These are phyloP conservation scores for Hippoglossus stenolepis DNA, from an alignment of 2,113 vertebrate species.

Conservation along the genomic window DNA sequence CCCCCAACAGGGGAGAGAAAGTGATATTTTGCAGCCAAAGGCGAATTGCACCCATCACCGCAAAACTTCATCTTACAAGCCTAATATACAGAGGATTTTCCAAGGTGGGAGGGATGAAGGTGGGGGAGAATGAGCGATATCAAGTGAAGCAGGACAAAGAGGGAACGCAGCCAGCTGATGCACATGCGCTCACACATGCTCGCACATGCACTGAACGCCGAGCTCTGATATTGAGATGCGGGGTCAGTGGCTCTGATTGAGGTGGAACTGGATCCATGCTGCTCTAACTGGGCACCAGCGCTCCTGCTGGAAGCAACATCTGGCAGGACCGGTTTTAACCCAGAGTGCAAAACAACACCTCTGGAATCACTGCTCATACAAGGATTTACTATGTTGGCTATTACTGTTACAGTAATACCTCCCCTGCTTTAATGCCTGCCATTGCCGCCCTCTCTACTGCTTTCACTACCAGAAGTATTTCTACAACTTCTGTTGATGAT, in stretches of 20 bases:
- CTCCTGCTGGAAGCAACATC: slow-evolving; percentile 48
- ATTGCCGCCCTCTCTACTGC: background rate
- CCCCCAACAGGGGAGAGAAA: slow-evolving; percentile 67
- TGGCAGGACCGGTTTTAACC: slow-evolving; percentile 60
- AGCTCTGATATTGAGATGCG: background rate
- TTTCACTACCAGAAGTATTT: too few relatives aligned
- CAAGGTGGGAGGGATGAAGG: background rate
- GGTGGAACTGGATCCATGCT: slow-evolving; percentile 42
- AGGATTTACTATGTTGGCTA: background rate
- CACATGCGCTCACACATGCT: background rate
- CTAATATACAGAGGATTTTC: slow-evolving; percentile 48
- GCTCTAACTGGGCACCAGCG: background rate
- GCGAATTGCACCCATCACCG: slow-evolving; percentile 73
- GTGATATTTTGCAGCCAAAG: slow-evolving; percentile 80
- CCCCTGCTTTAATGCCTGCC: background rate
- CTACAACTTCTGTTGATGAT: too few relatives aligned
- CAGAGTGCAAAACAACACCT: slow-evolving; percentile 16
- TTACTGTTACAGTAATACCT: background rate
- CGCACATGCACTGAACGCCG: background rate
- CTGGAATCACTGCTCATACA: background rate
- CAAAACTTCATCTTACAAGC: slow-evolving; percentile 73
- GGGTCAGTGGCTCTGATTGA: slow-evolving; percentile 44
- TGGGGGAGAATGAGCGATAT: slow-evolving; percentile 15
- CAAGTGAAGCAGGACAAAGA: slow-evolving; percentile 30
- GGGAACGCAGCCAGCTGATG: slow-evolving; percentile 17